These are phyloP conservation scores for Stenodema calcarata DNA, from an alignment of 2,888 invertebrate species.

Conservation along the genomic window DNA sequence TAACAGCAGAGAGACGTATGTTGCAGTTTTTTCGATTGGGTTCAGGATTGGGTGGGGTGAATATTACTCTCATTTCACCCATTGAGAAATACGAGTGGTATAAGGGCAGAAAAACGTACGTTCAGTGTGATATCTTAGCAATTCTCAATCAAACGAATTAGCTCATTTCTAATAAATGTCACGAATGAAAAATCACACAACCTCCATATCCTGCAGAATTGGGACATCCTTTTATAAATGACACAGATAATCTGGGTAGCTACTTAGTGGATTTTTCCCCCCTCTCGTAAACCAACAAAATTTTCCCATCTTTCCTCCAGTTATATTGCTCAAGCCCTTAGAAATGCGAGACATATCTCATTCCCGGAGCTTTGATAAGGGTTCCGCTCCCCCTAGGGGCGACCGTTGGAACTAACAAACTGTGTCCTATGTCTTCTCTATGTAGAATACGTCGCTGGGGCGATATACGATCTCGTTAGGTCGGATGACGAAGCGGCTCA, in stretches of 20 bases:
- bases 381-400: background rate
- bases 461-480: slow-evolving; percentile 2
- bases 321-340: background rate
- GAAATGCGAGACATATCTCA: background rate
- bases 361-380: background rate
- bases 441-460: background rate
- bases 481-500: background rate
- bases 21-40: no score
- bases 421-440: background rate
- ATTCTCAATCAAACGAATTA: no score
- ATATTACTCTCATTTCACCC: no score
- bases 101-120: no score
- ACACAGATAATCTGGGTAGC: no score
- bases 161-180: no score
- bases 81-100: no score
- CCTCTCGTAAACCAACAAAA: background rate
- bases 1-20: no score
- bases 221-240: background rate
- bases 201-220: background rate
- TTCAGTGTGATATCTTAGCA: no score
- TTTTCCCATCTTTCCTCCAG: background rate
- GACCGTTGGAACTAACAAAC: background rate
- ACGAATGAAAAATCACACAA: no score
- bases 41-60: no score
- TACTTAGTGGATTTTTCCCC: background rate